These are phyloP conservation scores for Magallana nippona DNA, from an alignment of 2,888 invertebrate genomes.

Conservation along the genomic window DNA sequence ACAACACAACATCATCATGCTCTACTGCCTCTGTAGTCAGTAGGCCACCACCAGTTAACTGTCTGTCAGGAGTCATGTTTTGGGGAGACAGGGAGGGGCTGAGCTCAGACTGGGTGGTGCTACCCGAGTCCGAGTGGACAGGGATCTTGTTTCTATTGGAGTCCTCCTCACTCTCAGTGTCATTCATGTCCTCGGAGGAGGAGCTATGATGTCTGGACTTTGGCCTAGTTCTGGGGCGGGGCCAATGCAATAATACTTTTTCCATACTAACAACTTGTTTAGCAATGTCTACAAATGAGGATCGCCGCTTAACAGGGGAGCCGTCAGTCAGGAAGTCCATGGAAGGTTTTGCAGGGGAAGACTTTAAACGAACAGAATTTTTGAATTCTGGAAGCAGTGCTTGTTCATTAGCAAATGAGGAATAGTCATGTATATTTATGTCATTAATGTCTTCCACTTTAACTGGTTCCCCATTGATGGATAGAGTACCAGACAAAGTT, in stretches of 20 bases:
- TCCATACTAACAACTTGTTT: constrained; percentile 68
- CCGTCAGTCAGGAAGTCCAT: background rate
- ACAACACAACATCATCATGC: constrained; percentile 49
- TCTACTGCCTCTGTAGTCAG: background rate
- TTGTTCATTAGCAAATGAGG: constrained; percentile 75
- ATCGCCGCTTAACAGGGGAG: constrained; percentile 47
- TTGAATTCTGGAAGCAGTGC: constrained; percentile 70
- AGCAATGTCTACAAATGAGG: constrained; percentile 74
- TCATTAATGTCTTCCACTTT: constrained; percentile 62
- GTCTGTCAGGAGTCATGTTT: constrained; percentile 39
- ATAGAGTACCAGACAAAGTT: constrained; percentile 65
- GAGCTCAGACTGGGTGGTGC: constrained; percentile 47
- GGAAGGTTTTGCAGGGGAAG: constrained; percentile 1
- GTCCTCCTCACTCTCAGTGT: constrained; percentile 48
- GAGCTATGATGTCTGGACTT: constrained; percentile 71
- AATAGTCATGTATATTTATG: constrained; percentile 78
- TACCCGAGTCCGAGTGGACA: constrained; percentile 30
- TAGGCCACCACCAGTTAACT: constrained; percentile 43
- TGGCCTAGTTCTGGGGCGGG: constrained; percentile 54
- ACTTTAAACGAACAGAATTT: constrained; percentile 57
- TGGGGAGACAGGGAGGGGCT: constrained; percentile 39
- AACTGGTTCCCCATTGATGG: constrained; percentile 77
- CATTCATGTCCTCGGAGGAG: constrained; percentile 70
- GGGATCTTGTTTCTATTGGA: constrained; percentile 41
- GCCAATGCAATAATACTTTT: constrained; percentile 72